phyloP scores from a whole-genome alignment of 2,797 vertebrate genomes.

The Sebastes taczanowskii region DNA sequence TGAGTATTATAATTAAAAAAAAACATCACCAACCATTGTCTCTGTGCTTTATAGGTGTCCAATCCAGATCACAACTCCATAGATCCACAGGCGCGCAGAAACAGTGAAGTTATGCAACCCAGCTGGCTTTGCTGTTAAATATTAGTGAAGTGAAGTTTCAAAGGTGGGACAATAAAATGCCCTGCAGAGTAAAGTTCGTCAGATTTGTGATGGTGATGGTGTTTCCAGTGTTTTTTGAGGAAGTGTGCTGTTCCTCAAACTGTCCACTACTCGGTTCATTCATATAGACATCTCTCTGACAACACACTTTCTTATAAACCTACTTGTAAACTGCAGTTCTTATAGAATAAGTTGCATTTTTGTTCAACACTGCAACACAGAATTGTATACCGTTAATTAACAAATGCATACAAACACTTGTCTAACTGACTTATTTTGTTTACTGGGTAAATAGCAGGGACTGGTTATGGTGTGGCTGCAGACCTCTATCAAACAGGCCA shows the following conservation, averaged over 20 bases:
- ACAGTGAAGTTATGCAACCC: constrained; percentile 4
- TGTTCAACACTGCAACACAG: background rate
- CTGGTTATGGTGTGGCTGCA: background rate
- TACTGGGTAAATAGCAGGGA: background rate
- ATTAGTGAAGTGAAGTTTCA: constrained; percentile 72
- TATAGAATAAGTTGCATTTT: background rate
- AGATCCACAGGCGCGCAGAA: background rate
- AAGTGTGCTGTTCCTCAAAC: constrained; percentile 27
- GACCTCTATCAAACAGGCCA: background rate
- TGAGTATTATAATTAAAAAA: background rate
- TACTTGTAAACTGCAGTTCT: background rate
- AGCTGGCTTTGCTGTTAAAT: constrained; percentile 68
- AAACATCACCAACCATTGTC: constrained; percentile 59
- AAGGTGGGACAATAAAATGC: constrained; percentile 72
- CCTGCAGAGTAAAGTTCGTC: constrained; percentile 76
- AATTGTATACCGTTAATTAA: background rate
- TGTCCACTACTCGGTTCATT: background rate
- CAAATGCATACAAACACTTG: background rate
- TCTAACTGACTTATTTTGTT: background rate
- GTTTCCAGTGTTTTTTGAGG: constrained; percentile 29
- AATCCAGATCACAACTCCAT: constrained; percentile 14
- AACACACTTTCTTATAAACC: background rate
- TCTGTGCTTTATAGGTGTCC: background rate
- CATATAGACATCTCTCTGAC: background rate
- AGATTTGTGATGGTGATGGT: background rate